phyloP scores from a whole-genome alignment of 2,797 vertebrate species.

The Garrulus glandarius region DNA sequence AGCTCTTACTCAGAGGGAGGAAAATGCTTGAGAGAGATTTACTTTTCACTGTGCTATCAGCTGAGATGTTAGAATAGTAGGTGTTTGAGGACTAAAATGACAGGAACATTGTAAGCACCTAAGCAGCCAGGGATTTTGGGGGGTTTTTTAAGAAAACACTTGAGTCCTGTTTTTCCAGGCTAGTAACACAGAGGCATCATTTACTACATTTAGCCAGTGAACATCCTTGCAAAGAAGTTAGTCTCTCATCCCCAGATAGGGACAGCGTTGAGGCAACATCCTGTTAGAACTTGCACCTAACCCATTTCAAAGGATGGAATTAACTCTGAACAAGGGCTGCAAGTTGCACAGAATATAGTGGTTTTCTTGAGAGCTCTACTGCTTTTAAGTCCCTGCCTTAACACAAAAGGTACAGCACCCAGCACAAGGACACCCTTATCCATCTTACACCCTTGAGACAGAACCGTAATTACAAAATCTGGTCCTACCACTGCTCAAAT shows the following conservation, averaged over 20 bases:
- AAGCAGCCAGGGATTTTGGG: neutral
- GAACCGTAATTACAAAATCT: neutral
- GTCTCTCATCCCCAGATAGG: neutral
- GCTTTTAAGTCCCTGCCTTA: neutral
- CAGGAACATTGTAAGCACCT: slow-evolving; percentile 41
- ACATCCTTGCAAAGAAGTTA: neutral
- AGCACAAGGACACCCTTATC: neutral
- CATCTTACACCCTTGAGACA: neutral
- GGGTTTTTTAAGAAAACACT: neutral
- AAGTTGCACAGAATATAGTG: neutral
- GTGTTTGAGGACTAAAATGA: slow-evolving; percentile 55
- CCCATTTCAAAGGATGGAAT: neutral
- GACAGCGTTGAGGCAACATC: neutral
- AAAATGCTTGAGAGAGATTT: slow-evolving; percentile 55
- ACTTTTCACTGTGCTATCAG: slow-evolving; percentile 45
- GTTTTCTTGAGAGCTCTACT: neutral
- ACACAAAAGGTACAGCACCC: neutral
- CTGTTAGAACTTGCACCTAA: neutral
- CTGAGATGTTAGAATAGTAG: slow-evolving; percentile 34
- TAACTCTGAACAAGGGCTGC: neutral
- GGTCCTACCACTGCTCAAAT: neutral
- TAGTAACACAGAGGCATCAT: neutral
- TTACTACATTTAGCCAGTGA: neutral
- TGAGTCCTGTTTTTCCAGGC: neutral
- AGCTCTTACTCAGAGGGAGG: slow-evolving; percentile 44